These are phyloP conservation scores for Anser cygnoides DNA, from an alignment of 2,113 vertebrate genomes.

Conservation along the genomic window DNA sequence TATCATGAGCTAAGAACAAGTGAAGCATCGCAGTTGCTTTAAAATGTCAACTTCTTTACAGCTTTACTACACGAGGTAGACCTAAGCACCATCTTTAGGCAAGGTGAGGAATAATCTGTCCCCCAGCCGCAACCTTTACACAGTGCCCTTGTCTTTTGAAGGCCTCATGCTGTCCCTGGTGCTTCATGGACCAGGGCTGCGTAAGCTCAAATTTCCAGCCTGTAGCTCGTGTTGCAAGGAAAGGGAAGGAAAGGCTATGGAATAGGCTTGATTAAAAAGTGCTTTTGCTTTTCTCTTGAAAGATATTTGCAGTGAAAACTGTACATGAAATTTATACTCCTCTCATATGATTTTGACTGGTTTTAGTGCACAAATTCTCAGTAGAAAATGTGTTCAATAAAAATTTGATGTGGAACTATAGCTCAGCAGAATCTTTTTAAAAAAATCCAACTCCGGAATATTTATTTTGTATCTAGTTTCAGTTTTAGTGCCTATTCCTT, in stretches of 20 bases:
- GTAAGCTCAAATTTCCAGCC: neutral
- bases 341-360: conserved; percentile 68
- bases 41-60: neutral
- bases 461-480: conserved; percentile 61
- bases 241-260: neutral
- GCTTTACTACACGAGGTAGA: rapidly evolving
- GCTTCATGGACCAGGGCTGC: neutral
- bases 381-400: conserved; percentile 80
- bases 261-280: conserved; percentile 20
- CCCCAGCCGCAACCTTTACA: neutral
- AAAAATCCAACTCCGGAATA: conserved; percentile 73
- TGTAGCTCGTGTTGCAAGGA: neutral
- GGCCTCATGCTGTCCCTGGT: neutral
- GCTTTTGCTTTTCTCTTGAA: conserved; percentile 42
- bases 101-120: neutral
- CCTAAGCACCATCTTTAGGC: neutral
- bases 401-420: conserved; percentile 78
- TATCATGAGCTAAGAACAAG: neutral
- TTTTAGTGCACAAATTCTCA: conserved; percentile 77
- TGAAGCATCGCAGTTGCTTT: neutral
- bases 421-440: conserved; percentile 77
- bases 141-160: neutral
- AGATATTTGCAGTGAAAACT: conserved; percentile 53
- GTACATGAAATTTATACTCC: conserved; percentile 69
- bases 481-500: conserved; percentile 43